Conservation (phyloP, 2,113 vertebrate species). For the Synchiropus splendidus region DNA sequence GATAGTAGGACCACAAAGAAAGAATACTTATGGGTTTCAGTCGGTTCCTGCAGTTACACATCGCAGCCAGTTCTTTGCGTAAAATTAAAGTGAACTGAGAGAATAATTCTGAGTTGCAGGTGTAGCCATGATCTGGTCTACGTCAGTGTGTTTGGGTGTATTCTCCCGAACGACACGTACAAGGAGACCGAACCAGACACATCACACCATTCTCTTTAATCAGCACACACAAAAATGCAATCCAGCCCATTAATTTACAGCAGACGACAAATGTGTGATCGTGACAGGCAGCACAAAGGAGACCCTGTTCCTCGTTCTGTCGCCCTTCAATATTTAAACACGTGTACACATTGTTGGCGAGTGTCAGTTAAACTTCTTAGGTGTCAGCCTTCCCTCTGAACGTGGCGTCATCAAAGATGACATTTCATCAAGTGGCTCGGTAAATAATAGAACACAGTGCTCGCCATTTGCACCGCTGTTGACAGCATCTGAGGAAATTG, state of each 20-base stretch:
- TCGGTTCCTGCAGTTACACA: too few species aligned
- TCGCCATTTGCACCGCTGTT: slow-evolving; percentile 44
- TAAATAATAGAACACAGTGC: slow-evolving; percentile 60
- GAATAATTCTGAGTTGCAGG: too few species aligned
- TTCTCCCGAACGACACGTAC: too few species aligned
- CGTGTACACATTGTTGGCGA: slow-evolving; percentile 38
- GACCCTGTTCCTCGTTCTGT: slow-evolving; percentile 42
- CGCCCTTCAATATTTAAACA: slow-evolving; percentile 62
- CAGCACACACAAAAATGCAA: slow-evolving; percentile 20
- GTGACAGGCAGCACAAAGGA: slow-evolving; percentile 47
- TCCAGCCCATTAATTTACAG: slow-evolving; percentile 52
- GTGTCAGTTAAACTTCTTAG: slow-evolving; percentile 52
- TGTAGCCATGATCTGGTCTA: too few species aligned
- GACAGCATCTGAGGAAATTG: slow-evolving; percentile 49
- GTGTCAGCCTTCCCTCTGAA: slow-evolving; percentile 41
- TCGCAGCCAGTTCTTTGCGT: too few species aligned
- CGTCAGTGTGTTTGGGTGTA: too few species aligned
- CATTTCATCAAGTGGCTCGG: slow-evolving; percentile 55
- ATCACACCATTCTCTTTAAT: slow-evolving; percentile 26
- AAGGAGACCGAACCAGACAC: too few species aligned
- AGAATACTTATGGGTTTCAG: too few species aligned
- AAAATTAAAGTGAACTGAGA: too few species aligned
- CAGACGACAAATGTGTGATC: slow-evolving; percentile 40
- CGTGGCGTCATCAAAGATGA: slow-evolving; percentile 49
- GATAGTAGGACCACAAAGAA: too few species aligned